Percentiles rank a stretch among this genome's conserved stretches.
Evolutionary conservation across 2,888 invertebrate species (phyloP).

Genomic region (Cryptosula pallasiana): DNA sequence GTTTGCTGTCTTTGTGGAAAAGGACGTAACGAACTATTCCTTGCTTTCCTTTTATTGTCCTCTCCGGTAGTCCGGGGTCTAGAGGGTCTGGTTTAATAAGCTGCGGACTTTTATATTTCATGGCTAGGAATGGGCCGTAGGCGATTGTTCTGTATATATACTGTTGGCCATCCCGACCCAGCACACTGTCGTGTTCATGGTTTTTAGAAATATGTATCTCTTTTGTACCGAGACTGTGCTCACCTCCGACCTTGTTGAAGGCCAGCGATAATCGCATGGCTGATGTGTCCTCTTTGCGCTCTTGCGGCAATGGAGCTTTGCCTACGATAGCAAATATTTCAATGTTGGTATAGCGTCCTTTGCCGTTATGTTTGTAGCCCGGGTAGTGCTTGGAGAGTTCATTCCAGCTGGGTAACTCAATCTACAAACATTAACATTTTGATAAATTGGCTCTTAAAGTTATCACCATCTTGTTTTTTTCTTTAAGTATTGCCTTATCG

Average conservation of each 20-base stretch:
- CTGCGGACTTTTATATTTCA: constrained; percentile 44
- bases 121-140: constrained; percentile 46
- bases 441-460: background rate
- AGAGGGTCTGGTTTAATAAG: constrained; percentile 32
- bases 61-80: constrained; percentile 38
- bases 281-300: constrained; percentile 44
- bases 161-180: constrained; percentile 38
- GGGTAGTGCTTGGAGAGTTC: constrained; percentile 41
- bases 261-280: constrained; percentile 44
- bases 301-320: constrained; percentile 28
- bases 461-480: background rate
- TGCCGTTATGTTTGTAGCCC: constrained; percentile 43
- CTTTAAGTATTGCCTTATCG: background rate
- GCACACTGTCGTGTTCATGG: constrained; percentile 41
- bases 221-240: constrained; percentile 42
- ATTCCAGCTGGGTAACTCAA: constrained; percentile 40
- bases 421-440: constrained; percentile 30
- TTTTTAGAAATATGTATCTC: constrained; percentile 40
- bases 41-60: constrained; percentile 43
- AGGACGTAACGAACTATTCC: constrained; percentile 47
- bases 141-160: constrained; percentile 48
- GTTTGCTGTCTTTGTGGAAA: constrained; percentile 40
- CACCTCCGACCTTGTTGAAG: constrained; percentile 42
- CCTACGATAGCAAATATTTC: background rate
- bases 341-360: constrained; percentile 32